phyloP scores from a whole-genome alignment of 2,797 vertebrate genomes.

The Pseudomugil gertrudae region DNA sequence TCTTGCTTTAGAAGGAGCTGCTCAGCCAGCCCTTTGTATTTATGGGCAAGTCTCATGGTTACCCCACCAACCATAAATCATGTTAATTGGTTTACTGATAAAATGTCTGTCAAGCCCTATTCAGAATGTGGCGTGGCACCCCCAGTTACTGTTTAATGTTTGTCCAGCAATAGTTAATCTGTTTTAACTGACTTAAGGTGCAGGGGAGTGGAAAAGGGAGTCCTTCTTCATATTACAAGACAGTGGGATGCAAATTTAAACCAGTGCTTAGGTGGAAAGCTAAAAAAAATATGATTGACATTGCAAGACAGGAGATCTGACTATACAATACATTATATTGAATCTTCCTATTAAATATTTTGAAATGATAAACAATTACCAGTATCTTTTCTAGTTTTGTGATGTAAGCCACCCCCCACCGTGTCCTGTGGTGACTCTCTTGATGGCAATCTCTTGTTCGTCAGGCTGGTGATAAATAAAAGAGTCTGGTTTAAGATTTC shows the following conservation, averaged over 20 bases:
- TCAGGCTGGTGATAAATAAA: constrained; percentile 55
- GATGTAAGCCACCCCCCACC: constrained; percentile 13
- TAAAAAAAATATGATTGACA: constrained; percentile 50
- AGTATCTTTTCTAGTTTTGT: constrained; percentile 33
- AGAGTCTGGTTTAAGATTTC: constrained; percentile 63
- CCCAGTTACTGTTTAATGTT: constrained; percentile 79
- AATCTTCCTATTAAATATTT: constrained; percentile 41
- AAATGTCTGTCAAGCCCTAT: constrained; percentile 76
- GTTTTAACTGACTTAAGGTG: constrained; percentile 75
- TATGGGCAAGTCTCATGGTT: constrained; percentile 74
- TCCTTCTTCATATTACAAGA: constrained; percentile 53
- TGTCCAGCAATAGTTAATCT: constrained; percentile 76
- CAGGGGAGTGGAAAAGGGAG: constrained; percentile 59
- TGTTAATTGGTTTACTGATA: constrained; percentile 84
- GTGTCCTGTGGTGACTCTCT: constrained; percentile 22
- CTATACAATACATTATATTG: constrained; percentile 49
- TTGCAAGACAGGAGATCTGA: constrained; percentile 28
- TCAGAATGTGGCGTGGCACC: constrained; percentile 68
- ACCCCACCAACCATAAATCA: constrained; percentile 80
- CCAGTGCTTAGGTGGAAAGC: constrained; percentile 51
- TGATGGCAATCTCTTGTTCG: constrained; percentile 58
- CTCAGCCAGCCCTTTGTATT: constrained; percentile 78
- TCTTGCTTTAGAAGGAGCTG: constrained; percentile 74
- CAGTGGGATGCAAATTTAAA: constrained; percentile 65
- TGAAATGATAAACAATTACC: constrained; percentile 25